These are phyloP conservation scores for Anableps anableps DNA, from an alignment of 2,797 vertebrate species.

Conservation along the genomic window DNA sequence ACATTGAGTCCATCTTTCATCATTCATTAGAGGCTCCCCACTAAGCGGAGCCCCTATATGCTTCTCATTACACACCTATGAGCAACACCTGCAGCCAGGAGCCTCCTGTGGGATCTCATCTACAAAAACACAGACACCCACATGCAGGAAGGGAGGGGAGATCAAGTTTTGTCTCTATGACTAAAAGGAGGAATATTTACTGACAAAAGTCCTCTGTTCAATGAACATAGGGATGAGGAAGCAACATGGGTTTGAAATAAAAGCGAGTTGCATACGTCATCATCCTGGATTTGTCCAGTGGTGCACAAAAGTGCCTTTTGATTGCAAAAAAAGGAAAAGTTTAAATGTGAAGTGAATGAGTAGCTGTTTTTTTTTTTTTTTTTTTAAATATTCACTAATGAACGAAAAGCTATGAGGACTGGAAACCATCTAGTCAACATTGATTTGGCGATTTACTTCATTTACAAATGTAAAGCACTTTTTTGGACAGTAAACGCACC, in stretches of 20 bases:
- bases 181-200: conserved; percentile 52
- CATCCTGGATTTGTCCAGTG: conserved; percentile 75
- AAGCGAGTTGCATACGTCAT: conserved; percentile 49
- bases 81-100: conserved; percentile 53
- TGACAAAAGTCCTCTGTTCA: conserved; percentile 7
- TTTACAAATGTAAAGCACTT: background rate
- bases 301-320: conserved; percentile 79
- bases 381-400: background rate
- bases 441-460: conserved; percentile 26
- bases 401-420: background rate
- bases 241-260: background rate
- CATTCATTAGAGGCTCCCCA: conserved; percentile 24
- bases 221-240: conserved; percentile 7
- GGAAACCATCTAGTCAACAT: background rate
- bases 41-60: conserved; percentile 51
- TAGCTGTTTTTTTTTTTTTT: too few species aligned
- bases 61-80: conserved; percentile 20
- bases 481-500: conserved; percentile 26
- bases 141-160: background rate
- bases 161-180: conserved; percentile 47
- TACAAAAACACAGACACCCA: conserved; percentile 21
- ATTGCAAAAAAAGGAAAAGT: conserved; percentile 25
- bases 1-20: conserved; percentile 25
- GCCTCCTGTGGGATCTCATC: conserved; percentile 43
- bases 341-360: background rate